These are phyloP conservation scores for Drosophila setosimentum DNA, from an alignment of 2,888 invertebrate species.

Conservation along the genomic window DNA sequence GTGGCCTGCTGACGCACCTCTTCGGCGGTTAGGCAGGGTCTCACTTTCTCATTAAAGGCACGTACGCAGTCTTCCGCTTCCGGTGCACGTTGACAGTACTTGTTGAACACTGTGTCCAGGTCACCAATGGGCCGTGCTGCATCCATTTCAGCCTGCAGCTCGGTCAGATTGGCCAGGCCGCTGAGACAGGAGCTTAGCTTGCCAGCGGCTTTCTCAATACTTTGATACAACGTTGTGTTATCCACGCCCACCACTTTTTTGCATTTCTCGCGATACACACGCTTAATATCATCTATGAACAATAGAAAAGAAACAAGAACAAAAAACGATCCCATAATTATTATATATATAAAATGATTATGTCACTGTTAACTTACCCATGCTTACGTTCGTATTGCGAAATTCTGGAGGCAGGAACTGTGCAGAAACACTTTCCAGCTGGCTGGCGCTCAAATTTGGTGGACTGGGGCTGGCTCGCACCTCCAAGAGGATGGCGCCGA, in stretches of 20 bases:
- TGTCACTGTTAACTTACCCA: constrained; percentile 62
- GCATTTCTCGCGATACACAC: constrained; percentile 89
- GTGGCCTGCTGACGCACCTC: constrained; percentile 88
- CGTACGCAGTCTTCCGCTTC: constrained; percentile 86
- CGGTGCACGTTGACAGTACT: constrained; percentile 89
- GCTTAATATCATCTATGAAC: constrained; percentile 86
- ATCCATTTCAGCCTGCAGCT: constrained; percentile 89
- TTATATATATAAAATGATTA: background rate
- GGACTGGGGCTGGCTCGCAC: constrained; percentile 54
- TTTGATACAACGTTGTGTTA: constrained; percentile 86
- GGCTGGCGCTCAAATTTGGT: constrained; percentile 40
- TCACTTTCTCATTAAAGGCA: constrained; percentile 87
- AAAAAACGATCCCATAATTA: background rate
- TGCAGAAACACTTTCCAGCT: constrained; percentile 72
- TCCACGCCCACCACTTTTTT: constrained; percentile 87
- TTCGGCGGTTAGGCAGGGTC: constrained; percentile 88
- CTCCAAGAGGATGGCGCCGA: constrained; percentile 61
- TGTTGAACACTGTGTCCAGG: constrained; percentile 89
- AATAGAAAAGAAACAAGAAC: background rate
- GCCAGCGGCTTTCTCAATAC: constrained; percentile 85
- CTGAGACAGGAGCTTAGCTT: constrained; percentile 87
- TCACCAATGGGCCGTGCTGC: constrained; percentile 89
- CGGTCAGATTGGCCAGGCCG: constrained; percentile 87
- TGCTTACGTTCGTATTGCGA: constrained; percentile 75
- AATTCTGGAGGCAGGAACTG: constrained; percentile 81